Evolutionary conservation across 1,140 invertebrate species (phyloP).

Genomic region (Phortica variegata): DNA sequence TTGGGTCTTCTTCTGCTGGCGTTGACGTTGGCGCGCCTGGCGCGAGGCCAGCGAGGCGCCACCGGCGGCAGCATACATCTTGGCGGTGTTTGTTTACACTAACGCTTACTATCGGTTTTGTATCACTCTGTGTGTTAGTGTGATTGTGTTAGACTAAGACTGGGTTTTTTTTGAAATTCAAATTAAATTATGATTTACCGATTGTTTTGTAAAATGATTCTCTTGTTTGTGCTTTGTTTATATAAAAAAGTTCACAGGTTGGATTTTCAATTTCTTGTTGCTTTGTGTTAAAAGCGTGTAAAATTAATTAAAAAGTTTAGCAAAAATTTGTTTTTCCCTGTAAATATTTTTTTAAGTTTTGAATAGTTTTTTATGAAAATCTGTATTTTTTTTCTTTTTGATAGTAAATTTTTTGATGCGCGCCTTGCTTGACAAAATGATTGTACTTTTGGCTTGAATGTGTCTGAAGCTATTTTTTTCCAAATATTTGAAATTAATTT

Average conservation of each 20-base stretch:
- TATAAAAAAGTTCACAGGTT: conserved; percentile 6
- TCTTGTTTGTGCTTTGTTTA: neutral
- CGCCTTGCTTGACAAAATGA: conserved; percentile 51
- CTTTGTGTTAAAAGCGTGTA: conserved; percentile 29
- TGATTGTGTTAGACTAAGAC: conserved; percentile 33
- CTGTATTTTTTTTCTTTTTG: conserved; percentile 3
- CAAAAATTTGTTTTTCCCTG: conserved; percentile 42
- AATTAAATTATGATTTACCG: conserved; percentile 1
- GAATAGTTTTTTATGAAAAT: conserved; percentile 4
- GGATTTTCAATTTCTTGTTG: neutral
- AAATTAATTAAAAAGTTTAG: conserved; percentile 41
- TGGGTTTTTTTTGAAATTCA: conserved; percentile 11
- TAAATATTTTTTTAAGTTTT: conserved; percentile 24
- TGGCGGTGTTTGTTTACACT: conserved; percentile 12
- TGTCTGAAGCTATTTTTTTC: conserved; percentile 36
- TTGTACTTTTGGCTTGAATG: conserved; percentile 48
- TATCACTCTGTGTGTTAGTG: conserved; percentile 6
- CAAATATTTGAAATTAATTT: conserved; percentile 29
- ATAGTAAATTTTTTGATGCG: conserved; percentile 17
- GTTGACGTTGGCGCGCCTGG: conserved; percentile 63
- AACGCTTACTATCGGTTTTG: neutral
- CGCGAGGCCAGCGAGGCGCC: conserved; percentile 71
- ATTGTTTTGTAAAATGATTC: neutral
- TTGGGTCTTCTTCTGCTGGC: conserved; percentile 58
- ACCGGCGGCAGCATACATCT: conserved; percentile 74